Conservation (phyloP, 1,140 invertebrate genomes). For the Phthorimaea operculella region DNA sequence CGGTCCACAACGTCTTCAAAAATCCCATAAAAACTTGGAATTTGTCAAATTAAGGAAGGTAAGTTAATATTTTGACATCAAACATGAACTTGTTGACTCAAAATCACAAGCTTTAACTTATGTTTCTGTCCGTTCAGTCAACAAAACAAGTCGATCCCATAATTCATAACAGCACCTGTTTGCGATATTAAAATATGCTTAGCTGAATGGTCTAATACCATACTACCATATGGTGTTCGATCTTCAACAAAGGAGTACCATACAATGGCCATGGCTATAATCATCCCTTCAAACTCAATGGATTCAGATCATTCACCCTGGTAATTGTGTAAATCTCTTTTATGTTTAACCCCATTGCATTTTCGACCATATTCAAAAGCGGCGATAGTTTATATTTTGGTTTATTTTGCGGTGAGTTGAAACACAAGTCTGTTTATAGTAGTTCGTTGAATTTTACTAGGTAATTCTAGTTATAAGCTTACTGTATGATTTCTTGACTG, state of each 20-base stretch:
- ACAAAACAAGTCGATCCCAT: not conserved
- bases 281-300: slow-evolving; percentile 45
- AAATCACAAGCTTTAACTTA: not conserved
- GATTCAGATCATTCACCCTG: slow-evolving; percentile 53
- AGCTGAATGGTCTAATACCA: slow-evolving; percentile 44
- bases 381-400: not conserved
- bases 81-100: too few species aligned
- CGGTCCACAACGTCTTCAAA: too few species aligned
- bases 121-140: not conserved
- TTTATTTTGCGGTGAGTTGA: slow-evolving; percentile 10
- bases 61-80: too few species aligned
- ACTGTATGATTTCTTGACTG: too few species aligned
- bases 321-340: slow-evolving; percentile 48
- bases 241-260: slow-evolving; percentile 38
- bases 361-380: slow-evolving; percentile 22
- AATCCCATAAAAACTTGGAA: too few species aligned
- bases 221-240: slow-evolving; percentile 50
- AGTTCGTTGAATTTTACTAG: slow-evolving; percentile 18
- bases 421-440: slow-evolving; percentile 34
- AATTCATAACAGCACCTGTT: slow-evolving; percentile 32
- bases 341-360: slow-evolving; percentile 7
- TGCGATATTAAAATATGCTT: slow-evolving; percentile 55
- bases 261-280: slow-evolving; percentile 38
- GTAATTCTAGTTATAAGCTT: too few species aligned
- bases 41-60: too few species aligned